Evolutionary conservation across 2,797 vertebrate genomes (phyloP), one percentile per base, ranked within the genome.

Genomic region (Phrynocephalus forsythii): DNA sequence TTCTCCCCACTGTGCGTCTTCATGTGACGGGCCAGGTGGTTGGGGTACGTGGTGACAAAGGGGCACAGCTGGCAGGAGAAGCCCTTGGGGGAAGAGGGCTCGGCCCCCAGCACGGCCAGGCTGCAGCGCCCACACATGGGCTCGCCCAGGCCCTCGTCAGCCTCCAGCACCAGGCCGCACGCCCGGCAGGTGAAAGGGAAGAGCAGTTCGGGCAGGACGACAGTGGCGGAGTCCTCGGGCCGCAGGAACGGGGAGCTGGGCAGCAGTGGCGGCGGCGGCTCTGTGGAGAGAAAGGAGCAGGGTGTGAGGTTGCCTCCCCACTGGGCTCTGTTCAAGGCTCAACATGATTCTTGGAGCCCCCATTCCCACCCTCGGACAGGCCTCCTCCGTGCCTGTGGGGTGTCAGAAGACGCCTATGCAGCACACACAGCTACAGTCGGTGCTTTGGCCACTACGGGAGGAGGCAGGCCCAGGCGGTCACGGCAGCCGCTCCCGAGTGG

Each of bases 1-100:
- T 99, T 99, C 94, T 99, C 98, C 6, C 97, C 98, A 0, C 98
- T 98, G 96, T 99, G 98, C 0, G 97, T 98, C 97, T 98, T 99
- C 96, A 98, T 98, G 96, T 99, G 98, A 80, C 98, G 98, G 0
- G 98, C 97, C 94, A 99, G 95, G 95, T 99, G 98, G 96, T 99
- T 99, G 93, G 98, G 98, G 94, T 99, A 98, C 92, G 97, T 98
- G 76, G 98, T 98, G 93, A 98, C 96, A 50, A 98, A 99, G 77
- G 98, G 95, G 93, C 98, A 99, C 90, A 97, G 95, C 26, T 97
- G 97, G 94, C 98, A 99, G 84, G 97, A 96, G 77, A 98, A 98
- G 80, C 98, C 97, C 93, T 98, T 98, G 93, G 97, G 98, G 0
- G 88, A 5, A 0, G 97, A 95, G 0, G 98, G 97, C 75, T 96